phyloP scores from a whole-genome alignment of 92 coral and sea anemone genomes.

The Scolanthus callimorphus region DNA sequence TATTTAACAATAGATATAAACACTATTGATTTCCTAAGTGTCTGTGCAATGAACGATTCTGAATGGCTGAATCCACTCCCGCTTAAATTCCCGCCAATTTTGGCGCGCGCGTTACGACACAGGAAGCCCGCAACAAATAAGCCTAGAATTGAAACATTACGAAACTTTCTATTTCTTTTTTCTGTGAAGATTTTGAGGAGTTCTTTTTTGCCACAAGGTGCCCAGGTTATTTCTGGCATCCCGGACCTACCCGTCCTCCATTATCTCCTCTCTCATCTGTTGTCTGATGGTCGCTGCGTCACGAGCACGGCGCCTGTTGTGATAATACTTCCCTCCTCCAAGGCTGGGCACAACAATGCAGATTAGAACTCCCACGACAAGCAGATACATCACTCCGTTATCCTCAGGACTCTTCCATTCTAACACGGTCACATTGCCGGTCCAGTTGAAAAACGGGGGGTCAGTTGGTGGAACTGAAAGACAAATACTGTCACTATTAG shows the following conservation, averaged over 20 bases:
- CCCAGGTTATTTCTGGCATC: too few species aligned
- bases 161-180: too few species aligned
- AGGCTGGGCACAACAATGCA: constrained; percentile 20
- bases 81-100: too few species aligned
- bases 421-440: not conserved
- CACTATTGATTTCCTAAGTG: too few species aligned
- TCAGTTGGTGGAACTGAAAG: not conserved
- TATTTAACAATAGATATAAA: too few species aligned
- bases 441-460: not conserved
- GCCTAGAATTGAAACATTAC: too few species aligned
- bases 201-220: too few species aligned
- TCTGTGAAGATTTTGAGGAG: too few species aligned
- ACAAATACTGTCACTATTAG: not conserved
- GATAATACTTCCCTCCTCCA: constrained; percentile 31
- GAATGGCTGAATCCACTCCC: too few species aligned
- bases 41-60: too few species aligned
- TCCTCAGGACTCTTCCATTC: not conserved
- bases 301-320: constrained; percentile 55
- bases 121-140: too few species aligned
- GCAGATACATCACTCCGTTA: constrained; percentile 6
- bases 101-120: too few species aligned
- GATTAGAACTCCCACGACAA: constrained; percentile 41
- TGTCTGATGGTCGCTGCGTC: constrained; percentile 30
- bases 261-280: constrained; percentile 44
- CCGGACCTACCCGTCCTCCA: constrained; percentile 47